Conservation (phyloP, 2,113 vertebrate genomes). For the Megaceryle torquata region DNA sequence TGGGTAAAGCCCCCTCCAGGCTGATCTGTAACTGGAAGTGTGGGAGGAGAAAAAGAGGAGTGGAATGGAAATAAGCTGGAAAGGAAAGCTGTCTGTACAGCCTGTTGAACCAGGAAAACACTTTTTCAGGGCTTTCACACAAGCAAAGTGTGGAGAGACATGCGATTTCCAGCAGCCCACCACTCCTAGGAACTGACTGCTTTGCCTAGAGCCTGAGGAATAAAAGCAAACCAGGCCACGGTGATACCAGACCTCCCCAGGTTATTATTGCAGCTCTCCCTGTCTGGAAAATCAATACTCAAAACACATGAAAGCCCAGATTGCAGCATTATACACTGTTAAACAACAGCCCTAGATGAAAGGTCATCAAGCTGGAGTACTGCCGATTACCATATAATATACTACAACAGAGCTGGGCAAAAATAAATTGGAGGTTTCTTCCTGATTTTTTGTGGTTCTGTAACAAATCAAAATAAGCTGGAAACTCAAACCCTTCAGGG, state of each 20-base stretch:
- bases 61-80: neutral
- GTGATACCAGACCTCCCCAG: neutral
- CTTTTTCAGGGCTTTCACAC: neutral
- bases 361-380: neutral
- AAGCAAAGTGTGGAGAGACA: neutral
- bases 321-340: neutral
- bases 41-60: neutral
- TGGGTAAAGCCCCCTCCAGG: neutral
- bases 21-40: rapidly evolving
- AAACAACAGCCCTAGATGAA: neutral
- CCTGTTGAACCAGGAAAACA: neutral
- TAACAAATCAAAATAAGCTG: neutral
- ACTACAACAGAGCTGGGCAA: neutral
- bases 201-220: neutral
- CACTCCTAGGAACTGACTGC: rapidly evolving
- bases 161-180: neutral
- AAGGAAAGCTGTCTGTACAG: neutral
- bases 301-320: neutral
- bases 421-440: neutral
- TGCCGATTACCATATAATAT: neutral
- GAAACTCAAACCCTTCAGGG: neutral
- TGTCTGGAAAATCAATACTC: conserved; percentile 17
- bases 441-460: neutral
- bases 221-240: neutral
- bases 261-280: neutral